Percentiles rank a stretch among this genome's conserved stretches.
These are phyloP conservation scores for Ametastegia equiseti DNA, from an alignment of 2,888 invertebrate genomes.

Conservation along the genomic window DNA sequence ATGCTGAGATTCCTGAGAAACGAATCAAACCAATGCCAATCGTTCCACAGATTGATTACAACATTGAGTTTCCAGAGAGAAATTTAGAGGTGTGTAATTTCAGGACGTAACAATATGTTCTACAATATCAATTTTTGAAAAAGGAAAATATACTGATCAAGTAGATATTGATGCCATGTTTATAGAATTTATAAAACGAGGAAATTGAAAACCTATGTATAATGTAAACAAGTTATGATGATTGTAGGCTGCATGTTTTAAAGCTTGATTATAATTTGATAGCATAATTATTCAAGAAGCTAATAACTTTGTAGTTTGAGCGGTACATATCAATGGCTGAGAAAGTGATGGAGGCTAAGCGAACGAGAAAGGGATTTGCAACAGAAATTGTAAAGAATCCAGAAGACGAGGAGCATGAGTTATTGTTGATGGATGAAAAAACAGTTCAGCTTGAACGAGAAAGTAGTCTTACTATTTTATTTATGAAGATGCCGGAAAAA, in stretches of 20 bases:
- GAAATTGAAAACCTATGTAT: not conserved
- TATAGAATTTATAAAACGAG: not conserved
- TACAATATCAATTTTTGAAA: slow-evolving; percentile 26
- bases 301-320: slow-evolving; percentile 60
- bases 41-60: slow-evolving; percentile 77
- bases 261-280: not conserved
- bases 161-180: too few species aligned
- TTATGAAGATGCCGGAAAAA: slow-evolving; percentile 55
- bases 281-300: not conserved
- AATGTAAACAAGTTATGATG: not conserved
- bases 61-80: slow-evolving; percentile 80
- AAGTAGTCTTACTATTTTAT: slow-evolving; percentile 52
- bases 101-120: too few species aligned
- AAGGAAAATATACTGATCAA: slow-evolving; percentile 10
- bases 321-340: slow-evolving; percentile 63
- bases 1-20: slow-evolving; percentile 79
- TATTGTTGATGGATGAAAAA: slow-evolving; percentile 64
- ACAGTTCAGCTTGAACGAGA: slow-evolving; percentile 51
- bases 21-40: slow-evolving; percentile 75
- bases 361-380: slow-evolving; percentile 55
- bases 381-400: slow-evolving; percentile 52
- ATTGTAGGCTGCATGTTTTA: not conserved
- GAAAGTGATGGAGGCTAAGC: slow-evolving; percentile 61
- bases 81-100: slow-evolving; percentile 77
- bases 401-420: slow-evolving; percentile 67